These are phyloP conservation scores for Pocillopora verrucosa DNA, from an alignment of 64 coral and sea anemone genomes.

Conservation along the genomic window DNA sequence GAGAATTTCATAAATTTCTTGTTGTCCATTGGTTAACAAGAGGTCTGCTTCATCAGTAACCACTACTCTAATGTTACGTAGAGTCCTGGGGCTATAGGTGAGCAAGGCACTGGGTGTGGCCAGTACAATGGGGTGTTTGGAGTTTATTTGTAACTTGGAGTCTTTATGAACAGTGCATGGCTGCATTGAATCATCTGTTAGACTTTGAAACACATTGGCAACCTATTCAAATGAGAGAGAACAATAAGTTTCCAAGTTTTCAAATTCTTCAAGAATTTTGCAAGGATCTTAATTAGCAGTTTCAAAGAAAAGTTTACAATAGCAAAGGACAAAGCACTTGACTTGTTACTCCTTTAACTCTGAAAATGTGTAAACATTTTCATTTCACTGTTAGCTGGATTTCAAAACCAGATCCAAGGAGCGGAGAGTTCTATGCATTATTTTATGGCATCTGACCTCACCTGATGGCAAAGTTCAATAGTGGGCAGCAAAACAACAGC, in stretches of 20 bases:
- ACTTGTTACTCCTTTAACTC: too few relatives aligned
- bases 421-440: too few relatives aligned
- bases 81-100: slow-evolving; percentile 65
- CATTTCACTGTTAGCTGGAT: too few relatives aligned
- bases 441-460: background rate
- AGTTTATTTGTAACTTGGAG: slow-evolving; percentile 69
- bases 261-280: too few relatives aligned
- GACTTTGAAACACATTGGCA: slow-evolving; percentile 64
- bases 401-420: too few relatives aligned
- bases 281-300: too few relatives aligned
- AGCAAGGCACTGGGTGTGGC: slow-evolving; percentile 76
- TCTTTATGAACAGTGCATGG: slow-evolving; percentile 81
- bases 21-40: slow-evolving; percentile 71
- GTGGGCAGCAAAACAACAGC: slow-evolving; percentile 85
- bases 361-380: too few relatives aligned
- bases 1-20: slow-evolving; percentile 78
- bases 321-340: too few relatives aligned
- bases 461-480: slow-evolving; percentile 92
- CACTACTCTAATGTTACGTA: slow-evolving; percentile 57
- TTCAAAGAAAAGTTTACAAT: too few relatives aligned
- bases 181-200: slow-evolving; percentile 60
- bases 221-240: slow-evolving; percentile 46
- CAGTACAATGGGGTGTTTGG: slow-evolving; percentile 73
- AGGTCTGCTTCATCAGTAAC: slow-evolving; percentile 94
- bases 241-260: background rate